Evolutionary conservation across 2,113 vertebrate genomes (phyloP).

Genomic region (Mohoua ochrocephala): DNA sequence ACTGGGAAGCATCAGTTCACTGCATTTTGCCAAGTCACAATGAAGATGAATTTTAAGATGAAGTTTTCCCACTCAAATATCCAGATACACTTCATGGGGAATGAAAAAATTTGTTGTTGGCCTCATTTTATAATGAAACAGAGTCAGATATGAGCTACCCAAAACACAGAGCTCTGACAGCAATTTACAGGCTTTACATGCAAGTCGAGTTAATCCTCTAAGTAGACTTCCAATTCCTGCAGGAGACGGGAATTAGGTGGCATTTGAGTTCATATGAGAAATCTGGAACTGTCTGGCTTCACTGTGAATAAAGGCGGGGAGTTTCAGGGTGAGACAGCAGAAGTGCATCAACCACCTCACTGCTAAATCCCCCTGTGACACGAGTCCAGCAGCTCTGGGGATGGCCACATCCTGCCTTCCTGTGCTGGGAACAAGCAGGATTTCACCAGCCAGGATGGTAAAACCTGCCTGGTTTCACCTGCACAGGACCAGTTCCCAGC

Average conservation of each 20-base stretch:
- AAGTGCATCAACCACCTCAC: rapidly evolving
- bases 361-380: rapidly evolving
- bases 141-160: background rate
- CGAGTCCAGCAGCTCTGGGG: background rate
- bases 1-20: background rate
- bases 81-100: background rate
- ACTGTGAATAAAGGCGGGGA: background rate
- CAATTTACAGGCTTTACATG: background rate
- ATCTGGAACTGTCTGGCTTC: background rate
- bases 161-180: background rate
- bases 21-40: background rate
- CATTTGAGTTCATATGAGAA: background rate
- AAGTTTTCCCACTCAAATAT: background rate
- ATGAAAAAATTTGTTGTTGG: background rate
- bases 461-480: background rate
- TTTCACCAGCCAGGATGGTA: background rate
- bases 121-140: background rate
- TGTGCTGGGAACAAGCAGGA: background rate
- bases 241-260: background rate
- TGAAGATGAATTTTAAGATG: background rate
- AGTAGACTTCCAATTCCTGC: background rate
- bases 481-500: background rate
- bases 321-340: background rate
- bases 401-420: background rate
- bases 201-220: background rate